These are phyloP conservation scores for Capra hircus DNA, from an alignment of 2,113 vertebrate genomes.

Conservation along the genomic window DNA sequence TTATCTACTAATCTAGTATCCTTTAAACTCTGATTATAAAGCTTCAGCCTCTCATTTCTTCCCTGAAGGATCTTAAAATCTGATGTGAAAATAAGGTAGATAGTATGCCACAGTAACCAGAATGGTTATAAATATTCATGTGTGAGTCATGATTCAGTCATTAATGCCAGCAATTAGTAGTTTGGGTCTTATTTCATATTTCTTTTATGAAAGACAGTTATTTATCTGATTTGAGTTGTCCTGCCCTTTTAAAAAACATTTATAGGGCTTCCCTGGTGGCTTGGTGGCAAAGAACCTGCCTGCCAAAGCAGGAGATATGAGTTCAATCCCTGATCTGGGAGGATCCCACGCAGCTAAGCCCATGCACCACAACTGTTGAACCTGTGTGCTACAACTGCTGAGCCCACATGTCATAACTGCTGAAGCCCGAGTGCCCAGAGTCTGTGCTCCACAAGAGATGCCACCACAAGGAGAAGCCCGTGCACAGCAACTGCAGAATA, in stretches of 20 bases:
- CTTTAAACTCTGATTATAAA: neutral
- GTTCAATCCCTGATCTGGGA: neutral
- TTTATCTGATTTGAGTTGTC: neutral
- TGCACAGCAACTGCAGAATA: neutral
- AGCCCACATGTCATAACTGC: fast-evolving
- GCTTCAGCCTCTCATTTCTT: neutral
- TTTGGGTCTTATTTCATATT: neutral
- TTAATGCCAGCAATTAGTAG: neutral
- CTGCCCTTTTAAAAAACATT: neutral
- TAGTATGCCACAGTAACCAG: neutral
- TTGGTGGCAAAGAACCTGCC: neutral
- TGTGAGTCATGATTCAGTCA: neutral
- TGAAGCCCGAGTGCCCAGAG: neutral
- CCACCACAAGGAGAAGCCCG: neutral
- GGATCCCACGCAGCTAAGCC: neutral
- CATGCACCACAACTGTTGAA: neutral
- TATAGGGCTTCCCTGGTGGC: neutral
- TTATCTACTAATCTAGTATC: neutral
- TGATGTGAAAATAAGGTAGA: neutral
- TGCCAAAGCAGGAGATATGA: neutral
- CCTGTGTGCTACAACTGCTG: neutral
- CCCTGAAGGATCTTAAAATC: neutral
- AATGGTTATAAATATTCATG: neutral
- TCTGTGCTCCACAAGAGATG: neutral
- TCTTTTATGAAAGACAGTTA: neutral